phyloP scores from a whole-genome alignment of 2,797 vertebrate species.

The Hoplostethus atlanticus region DNA sequence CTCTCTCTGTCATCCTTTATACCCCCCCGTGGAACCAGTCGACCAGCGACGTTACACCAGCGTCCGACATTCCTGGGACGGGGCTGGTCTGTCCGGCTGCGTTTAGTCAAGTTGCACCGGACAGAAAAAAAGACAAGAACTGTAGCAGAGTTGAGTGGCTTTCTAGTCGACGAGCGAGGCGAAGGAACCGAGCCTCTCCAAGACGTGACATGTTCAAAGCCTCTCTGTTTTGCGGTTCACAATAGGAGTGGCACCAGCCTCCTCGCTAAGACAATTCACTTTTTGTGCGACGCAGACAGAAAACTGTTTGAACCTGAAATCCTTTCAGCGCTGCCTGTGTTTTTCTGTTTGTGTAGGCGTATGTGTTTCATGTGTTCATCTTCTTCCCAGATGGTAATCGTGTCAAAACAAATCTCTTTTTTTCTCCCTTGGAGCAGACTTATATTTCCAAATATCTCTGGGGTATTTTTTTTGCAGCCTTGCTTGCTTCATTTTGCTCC shows the following conservation, averaged over 20 bases:
- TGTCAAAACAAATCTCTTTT: background rate
- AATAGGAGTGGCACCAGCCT: constrained; percentile 59
- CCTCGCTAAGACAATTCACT: constrained; percentile 31
- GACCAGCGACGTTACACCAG: constrained; percentile 7
- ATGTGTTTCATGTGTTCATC: background rate
- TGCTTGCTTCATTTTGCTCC: constrained; percentile 18
- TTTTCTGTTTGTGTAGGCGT: background rate
- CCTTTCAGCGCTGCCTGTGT: background rate
- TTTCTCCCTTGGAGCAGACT: background rate
- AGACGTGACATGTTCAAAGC: constrained; percentile 77
- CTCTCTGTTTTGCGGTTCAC: constrained; percentile 56
- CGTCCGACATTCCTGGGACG: background rate
- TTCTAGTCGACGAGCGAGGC: constrained; percentile 33
- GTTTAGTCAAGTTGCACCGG: constrained; percentile 5
- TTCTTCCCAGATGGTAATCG: background rate
- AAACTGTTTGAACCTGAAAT: constrained; percentile 21
- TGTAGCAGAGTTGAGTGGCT: constrained; percentile 3
- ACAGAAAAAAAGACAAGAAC: constrained; percentile 9
- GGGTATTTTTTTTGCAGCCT: background rate
- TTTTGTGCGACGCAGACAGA: constrained; percentile 35
- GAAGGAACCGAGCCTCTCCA: constrained; percentile 54
- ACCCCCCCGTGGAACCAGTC: constrained; percentile 27
- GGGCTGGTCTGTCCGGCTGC: constrained; percentile 3
- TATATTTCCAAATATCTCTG: constrained; percentile 7
- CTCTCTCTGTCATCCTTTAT: constrained; percentile 25